Conservation (phyloP, 2,888 invertebrate genomes). For the Phortica magna region DNA sequence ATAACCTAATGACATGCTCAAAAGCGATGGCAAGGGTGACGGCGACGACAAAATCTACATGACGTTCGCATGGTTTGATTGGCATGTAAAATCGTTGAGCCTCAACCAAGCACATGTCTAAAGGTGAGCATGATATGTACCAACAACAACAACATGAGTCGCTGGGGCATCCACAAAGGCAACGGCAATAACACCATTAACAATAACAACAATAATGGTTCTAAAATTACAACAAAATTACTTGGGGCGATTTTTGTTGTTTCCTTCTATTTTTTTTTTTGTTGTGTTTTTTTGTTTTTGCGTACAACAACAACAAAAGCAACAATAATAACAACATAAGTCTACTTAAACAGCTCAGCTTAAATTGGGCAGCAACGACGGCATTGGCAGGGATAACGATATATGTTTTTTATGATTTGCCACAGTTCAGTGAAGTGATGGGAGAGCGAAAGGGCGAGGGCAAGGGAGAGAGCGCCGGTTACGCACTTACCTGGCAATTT, state of each 20-base stretch:
- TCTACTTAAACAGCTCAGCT: neutral
- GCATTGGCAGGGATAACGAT: neutral
- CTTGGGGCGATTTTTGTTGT: neutral
- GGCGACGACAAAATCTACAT: constrained; percentile 28
- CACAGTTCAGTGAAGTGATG: too few relatives aligned
- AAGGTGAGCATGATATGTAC: constrained; percentile 14
- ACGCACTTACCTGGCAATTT: constrained; percentile 87
- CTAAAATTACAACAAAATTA: neutral
- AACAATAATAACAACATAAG: neutral
- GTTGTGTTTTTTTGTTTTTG: too few relatives aligned
- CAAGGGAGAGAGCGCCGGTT: neutral
- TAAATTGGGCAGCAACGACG: too few relatives aligned
- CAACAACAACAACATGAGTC: too few relatives aligned
- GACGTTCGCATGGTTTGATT: constrained; percentile 37
- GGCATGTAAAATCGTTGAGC: constrained; percentile 38
- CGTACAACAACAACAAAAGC: neutral
- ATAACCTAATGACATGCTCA: neutral
- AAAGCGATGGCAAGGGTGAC: neutral
- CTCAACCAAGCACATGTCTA: neutral
- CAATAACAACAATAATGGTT: neutral
- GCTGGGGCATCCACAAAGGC: too few relatives aligned
- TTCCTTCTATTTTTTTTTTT: too few relatives aligned
- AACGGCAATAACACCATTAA: neutral
- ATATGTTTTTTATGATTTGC: neutral
- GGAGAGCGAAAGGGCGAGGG: too few relatives aligned